Conservation (phyloP, 1,140 invertebrate genomes). For the Druon quercuslanigerum region DNA sequence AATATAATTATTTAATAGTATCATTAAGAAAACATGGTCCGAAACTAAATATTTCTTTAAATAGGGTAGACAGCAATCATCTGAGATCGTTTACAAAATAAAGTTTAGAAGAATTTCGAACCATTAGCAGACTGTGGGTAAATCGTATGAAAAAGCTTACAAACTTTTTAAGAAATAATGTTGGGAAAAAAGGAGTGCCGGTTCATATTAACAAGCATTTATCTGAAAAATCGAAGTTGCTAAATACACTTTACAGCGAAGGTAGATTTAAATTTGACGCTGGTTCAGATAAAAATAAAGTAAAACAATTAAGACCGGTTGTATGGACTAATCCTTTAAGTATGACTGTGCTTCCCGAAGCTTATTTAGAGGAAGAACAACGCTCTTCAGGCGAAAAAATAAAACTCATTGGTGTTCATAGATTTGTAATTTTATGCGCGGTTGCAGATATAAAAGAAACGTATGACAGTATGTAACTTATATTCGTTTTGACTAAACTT, state of each 20-base stretch:
- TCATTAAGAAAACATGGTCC: background rate
- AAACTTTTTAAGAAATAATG: too few relatives aligned
- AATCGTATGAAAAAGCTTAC: constrained; percentile 7
- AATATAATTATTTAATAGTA: background rate
- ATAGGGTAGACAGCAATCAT: background rate
- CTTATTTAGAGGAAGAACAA: too few relatives aligned
- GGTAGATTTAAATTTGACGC: too few relatives aligned
- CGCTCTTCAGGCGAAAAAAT: too few relatives aligned
- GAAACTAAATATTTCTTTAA: background rate
- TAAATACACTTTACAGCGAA: background rate
- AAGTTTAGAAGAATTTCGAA: background rate
- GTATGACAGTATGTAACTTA: too few relatives aligned
- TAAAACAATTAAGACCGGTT: background rate
- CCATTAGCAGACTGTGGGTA: too few relatives aligned
- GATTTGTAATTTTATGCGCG: too few relatives aligned
- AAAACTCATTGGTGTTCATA: too few relatives aligned
- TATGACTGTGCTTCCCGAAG: too few relatives aligned
- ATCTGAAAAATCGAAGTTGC: background rate
- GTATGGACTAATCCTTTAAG: background rate
- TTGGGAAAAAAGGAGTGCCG: background rate
- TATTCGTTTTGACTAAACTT: too few relatives aligned
- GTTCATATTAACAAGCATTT: background rate
- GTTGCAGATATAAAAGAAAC: too few relatives aligned
- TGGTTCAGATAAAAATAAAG: background rate
- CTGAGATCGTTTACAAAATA: background rate